These are phyloP conservation scores for Himalopsyche tibetana DNA, from an alignment of 2,888 invertebrate genomes.

Conservation along the genomic window DNA sequence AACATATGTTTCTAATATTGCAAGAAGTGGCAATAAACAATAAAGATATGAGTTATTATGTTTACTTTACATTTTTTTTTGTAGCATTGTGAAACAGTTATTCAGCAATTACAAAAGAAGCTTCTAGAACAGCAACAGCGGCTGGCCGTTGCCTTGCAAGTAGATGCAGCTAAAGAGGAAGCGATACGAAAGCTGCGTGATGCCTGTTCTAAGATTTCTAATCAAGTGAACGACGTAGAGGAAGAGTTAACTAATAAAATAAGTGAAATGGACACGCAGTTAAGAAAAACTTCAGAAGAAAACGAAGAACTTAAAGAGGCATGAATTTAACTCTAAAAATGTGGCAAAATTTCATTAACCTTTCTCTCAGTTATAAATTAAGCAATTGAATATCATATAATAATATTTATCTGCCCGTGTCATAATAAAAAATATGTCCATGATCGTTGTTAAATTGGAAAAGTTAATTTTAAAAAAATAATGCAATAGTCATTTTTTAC, in stretches of 20 bases:
- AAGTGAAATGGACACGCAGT: constrained; percentile 75
- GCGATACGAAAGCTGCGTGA: constrained; percentile 81
- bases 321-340: constrained; percentile 45
- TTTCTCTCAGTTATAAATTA: too few relatives aligned
- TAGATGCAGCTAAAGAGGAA: constrained; percentile 85
- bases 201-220: constrained; percentile 78
- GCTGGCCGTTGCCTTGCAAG: constrained; percentile 85
- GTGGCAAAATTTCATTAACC: constrained; percentile 15
- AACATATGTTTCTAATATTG: too few relatives aligned
- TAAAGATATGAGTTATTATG: too few relatives aligned
- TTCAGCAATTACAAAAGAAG: constrained; percentile 84
- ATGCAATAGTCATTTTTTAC: too few relatives aligned
- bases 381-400: too few relatives aligned
- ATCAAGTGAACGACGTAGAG: constrained; percentile 73
- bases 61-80: constrained; percentile 66
- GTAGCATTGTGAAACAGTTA: constrained; percentile 86
- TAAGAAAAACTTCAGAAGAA: constrained; percentile 73
- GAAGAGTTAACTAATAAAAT: constrained; percentile 75
- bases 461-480: too few relatives aligned
- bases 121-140: constrained; percentile 87
- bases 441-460: too few relatives aligned
- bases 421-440: too few relatives aligned
- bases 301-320: constrained; percentile 75
- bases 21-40: too few relatives aligned
- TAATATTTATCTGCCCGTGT: too few relatives aligned